A percentile compares a stretch with the other conserved stretches of the same genome.
These are phyloP conservation scores for Pithys albifrons DNA, from an alignment of 2,113 vertebrate species.

Conservation along the genomic window DNA sequence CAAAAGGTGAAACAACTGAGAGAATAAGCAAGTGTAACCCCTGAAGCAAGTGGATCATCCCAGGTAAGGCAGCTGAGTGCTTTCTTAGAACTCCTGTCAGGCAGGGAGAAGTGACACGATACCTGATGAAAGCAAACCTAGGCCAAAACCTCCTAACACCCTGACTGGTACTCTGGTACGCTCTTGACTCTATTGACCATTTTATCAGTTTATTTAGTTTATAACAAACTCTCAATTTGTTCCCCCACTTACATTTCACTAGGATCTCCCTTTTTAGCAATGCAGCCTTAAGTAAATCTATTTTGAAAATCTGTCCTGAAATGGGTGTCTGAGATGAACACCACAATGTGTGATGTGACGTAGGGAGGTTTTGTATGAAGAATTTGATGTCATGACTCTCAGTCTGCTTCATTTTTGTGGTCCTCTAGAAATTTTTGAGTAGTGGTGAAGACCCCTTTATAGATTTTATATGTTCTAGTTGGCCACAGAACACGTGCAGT, in stretches of 20 bases:
- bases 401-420: not conserved
- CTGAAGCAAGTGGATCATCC: not conserved
- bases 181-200: not conserved
- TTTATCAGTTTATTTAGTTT: not conserved
- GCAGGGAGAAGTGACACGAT: not conserved
- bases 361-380: accelerated
- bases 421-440: not conserved
- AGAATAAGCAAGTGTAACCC: not conserved
- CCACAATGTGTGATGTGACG: too few relatives aligned
- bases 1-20: not conserved
- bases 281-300: not conserved
- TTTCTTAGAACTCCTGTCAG: not conserved
- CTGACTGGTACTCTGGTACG: not conserved
- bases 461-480: not conserved
- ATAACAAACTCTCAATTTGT: not conserved
- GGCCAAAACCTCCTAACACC: not conserved
- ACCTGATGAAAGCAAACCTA: not conserved
- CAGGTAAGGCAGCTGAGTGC: not conserved
- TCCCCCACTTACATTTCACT: not conserved
- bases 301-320: not conserved
- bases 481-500: accelerated
- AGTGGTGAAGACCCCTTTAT: not conserved
- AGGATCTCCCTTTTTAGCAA: not conserved
- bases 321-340: not conserved
- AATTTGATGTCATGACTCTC: not conserved